Conservation (phyloP, 2,888 invertebrate genomes). For the Diachrysia chrysitis region DNA sequence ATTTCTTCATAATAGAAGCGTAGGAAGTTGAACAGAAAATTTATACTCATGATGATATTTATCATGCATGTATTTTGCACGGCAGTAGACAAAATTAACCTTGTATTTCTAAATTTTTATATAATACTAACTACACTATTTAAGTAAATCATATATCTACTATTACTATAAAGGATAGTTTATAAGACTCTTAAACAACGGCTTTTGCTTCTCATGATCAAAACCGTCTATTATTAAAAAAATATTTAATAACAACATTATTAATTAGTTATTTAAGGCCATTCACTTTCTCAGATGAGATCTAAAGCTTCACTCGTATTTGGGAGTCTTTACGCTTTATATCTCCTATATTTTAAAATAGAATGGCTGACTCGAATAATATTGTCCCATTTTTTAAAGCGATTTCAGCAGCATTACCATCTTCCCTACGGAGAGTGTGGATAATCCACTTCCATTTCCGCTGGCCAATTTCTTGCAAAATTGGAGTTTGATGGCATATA, state of each 20-base stretch:
- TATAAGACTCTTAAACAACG: too few relatives aligned
- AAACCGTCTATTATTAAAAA: too few relatives aligned
- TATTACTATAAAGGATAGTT: too few relatives aligned
- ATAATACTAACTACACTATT: too few relatives aligned
- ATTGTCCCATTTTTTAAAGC: slow-evolving; percentile 25
- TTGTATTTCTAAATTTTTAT: not conserved
- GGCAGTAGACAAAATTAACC: not conserved
- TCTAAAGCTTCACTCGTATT: slow-evolving; percentile 36
- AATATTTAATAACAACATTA: not conserved
- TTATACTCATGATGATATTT: not conserved
- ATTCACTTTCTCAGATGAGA: slow-evolving; percentile 41
- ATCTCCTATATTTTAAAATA: slow-evolving; percentile 42
- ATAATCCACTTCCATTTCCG: too few relatives aligned
- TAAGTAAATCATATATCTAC: too few relatives aligned
- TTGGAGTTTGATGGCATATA: too few relatives aligned
- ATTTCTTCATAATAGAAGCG: slow-evolving; percentile 63
- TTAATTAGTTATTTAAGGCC: slow-evolving; percentile 51
- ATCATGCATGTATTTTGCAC: not conserved
- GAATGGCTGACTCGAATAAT: slow-evolving; percentile 40
- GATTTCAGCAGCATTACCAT: too few relatives aligned
- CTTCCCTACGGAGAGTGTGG: too few relatives aligned
- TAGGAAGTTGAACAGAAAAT: slow-evolving; percentile 39
- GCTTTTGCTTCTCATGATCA: too few relatives aligned
- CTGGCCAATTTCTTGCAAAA: too few relatives aligned
- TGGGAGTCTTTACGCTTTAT: slow-evolving; percentile 33